Conservation (phyloP, 2,113 vertebrate genomes). For the Gallinago paraguaiae region DNA sequence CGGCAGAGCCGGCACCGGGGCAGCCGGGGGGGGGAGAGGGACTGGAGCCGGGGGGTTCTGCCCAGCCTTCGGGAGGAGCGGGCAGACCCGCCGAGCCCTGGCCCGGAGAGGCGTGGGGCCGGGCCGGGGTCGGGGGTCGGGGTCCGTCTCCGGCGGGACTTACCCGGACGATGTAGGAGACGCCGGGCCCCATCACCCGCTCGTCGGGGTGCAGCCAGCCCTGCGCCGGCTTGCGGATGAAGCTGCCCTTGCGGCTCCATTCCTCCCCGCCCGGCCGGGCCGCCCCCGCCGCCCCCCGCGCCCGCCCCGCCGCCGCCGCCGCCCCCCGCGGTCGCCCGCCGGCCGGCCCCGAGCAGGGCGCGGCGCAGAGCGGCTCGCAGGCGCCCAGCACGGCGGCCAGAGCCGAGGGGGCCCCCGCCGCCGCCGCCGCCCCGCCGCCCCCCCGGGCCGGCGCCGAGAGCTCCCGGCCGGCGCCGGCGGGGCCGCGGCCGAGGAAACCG, state of each 20-base stretch:
- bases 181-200: constrained; percentile 87
- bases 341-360: constrained; percentile 85
- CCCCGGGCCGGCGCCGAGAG: constrained; percentile 36
- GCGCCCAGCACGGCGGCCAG: constrained; percentile 86
- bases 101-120: neutral
- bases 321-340: constrained; percentile 76
- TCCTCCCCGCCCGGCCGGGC: constrained; percentile 80
- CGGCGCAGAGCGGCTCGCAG: constrained; percentile 88
- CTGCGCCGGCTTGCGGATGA: constrained; percentile 95
- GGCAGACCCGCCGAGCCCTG: neutral
- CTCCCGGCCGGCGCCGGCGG: constrained; percentile 84
- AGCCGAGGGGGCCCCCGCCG: constrained; percentile 79
- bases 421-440: neutral
- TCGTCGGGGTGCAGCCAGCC: constrained; percentile 94
- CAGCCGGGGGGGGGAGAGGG: neutral
- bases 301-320: constrained; percentile 59
- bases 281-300: constrained; percentile 71
- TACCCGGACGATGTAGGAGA: constrained; percentile 93
- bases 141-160: constrained; percentile 43
- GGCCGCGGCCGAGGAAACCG: constrained; percentile 86
- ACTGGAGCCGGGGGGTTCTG: neutral
- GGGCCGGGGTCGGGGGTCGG: no score
- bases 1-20: neutral
- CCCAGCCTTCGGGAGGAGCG: neutral
- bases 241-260: constrained; percentile 88